phyloP scores from a whole-genome alignment of 1,140 invertebrate species.

The Campoletis sonorensis region DNA sequence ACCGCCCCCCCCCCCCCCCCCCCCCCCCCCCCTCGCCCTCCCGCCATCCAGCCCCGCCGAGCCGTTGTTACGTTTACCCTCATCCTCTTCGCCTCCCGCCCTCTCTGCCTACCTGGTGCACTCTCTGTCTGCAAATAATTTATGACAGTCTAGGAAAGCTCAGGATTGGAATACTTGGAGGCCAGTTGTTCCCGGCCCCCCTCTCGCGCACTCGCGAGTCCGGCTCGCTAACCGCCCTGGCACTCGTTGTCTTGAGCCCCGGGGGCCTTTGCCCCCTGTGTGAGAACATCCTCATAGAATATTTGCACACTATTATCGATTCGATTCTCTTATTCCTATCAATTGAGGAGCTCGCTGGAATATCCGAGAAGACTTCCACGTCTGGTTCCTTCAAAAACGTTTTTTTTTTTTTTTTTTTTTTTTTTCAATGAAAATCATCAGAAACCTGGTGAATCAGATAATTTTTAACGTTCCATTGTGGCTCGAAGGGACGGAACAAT shows the following conservation, averaged over 20 bases:
- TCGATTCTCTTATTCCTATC: too few relatives aligned
- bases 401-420: too few relatives aligned
- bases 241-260: conserved; percentile 10
- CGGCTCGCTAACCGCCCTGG: conserved; percentile 1
- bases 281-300: not conserved
- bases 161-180: conserved; percentile 54
- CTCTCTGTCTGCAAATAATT: conserved; percentile 57
- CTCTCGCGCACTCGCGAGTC: not conserved
- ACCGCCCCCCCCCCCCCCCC: too few relatives aligned
- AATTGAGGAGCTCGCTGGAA: too few relatives aligned
- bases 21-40: too few relatives aligned
- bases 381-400: too few relatives aligned
- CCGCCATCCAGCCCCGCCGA: too few relatives aligned
- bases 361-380: too few relatives aligned
- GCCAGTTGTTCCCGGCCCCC: conserved; percentile 36
- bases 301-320: not conserved
- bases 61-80: conserved; percentile 4
- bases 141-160: conserved; percentile 58
- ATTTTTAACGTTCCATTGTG: too few relatives aligned
- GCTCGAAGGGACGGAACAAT: too few relatives aligned
- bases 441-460: too few relatives aligned
- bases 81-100: not conserved
- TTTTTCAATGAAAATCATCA: too few relatives aligned
- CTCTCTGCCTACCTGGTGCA: conserved; percentile 13
- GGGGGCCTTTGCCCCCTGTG: not conserved